Percentiles rank a stretch among this genome's conserved stretches.
phyloP scores from a whole-genome alignment of 92 coral and sea anemone genomes.

The Paramuricea clavata region DNA sequence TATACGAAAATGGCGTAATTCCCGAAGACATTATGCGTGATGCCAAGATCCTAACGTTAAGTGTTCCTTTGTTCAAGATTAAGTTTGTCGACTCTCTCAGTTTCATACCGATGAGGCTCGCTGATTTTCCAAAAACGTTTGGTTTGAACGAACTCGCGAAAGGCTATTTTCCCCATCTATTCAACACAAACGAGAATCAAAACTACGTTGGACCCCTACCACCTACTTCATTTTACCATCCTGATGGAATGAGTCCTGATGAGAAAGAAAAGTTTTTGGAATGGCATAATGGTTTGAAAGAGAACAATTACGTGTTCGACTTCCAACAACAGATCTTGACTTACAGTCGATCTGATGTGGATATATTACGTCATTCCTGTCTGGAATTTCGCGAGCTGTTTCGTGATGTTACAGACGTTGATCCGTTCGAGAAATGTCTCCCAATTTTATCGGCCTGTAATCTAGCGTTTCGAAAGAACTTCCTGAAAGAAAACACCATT shows the following conservation, averaged over 20 bases:
- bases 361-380: no score
- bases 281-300: no score
- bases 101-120: constrained; percentile 9
- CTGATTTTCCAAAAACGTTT: not conserved
- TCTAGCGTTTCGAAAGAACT: not conserved
- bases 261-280: no score
- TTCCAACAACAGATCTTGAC: no score
- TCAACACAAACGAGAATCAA: constrained; percentile 2
- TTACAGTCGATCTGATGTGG: no score
- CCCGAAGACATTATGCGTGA: not conserved
- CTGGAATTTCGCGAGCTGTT: no score
- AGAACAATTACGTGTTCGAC: no score
- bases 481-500: not conserved
- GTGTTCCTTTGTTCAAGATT: no score
- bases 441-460: constrained; percentile 7
- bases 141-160: constrained; percentile 39
- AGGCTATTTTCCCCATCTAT: constrained; percentile 22
- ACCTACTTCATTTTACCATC: not conserved
- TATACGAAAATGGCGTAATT: not conserved
- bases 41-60: not conserved
- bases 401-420: no score
- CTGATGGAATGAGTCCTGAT: not conserved
- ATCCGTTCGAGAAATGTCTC: no score
- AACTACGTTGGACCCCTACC: constrained; percentile 39
- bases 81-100: no score